Base-by-base conservation (phyloP, 2,888 invertebrate species). In the Fragum whitleyi region DNA sequence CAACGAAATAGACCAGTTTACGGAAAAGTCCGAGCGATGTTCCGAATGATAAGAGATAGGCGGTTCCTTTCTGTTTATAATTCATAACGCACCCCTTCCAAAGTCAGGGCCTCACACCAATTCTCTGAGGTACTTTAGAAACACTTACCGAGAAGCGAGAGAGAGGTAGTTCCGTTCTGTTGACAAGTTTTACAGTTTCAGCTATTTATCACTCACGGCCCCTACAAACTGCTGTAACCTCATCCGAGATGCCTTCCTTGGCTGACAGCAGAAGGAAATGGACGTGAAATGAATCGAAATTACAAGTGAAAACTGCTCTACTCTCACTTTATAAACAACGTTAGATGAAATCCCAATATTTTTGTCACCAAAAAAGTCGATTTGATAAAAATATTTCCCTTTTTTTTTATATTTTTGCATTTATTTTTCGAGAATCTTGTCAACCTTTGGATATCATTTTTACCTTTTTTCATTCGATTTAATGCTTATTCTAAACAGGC, bases 221-320 rank as follows among this genome's bases (percentile, higher is more conserved):
- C 70, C 59, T 74, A 69, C 74, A 79, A 78, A 75, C 74, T 73
- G 65, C 74, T 55, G 83, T 79, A 83, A 83, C 79, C 39, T 65
- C 77, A 83, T 83, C 83, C 79, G 61, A 59, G 57, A 21, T 67
- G 47, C 62, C 70, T 67, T 39, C 69, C 26, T 47, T 57, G 26
- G 36, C 42, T 84, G 84, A 79, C 84, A 84, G 76, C 23, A 53
- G 26, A 55, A 81, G 84, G 84, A 84, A 84, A 84, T 84, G 84
- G 84, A 84, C 84, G 73, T 70, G 77, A 84, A 84, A 84, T 81
- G 81, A 79, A 84, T 79, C 69, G 73, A 76, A 65, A 57, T 21
- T 26, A 47, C 32, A 29, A 42, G 57, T 26, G 67, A 70, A 78
- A 61, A 62, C 42, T 26, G 47, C 74, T 47, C 51, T 59, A 67